A percentile compares a stretch with the other conserved stretches of the same genome.
Conservation (phyloP, 2,113 vertebrate genomes). For the Hymenochirus boettgeri region DNA sequence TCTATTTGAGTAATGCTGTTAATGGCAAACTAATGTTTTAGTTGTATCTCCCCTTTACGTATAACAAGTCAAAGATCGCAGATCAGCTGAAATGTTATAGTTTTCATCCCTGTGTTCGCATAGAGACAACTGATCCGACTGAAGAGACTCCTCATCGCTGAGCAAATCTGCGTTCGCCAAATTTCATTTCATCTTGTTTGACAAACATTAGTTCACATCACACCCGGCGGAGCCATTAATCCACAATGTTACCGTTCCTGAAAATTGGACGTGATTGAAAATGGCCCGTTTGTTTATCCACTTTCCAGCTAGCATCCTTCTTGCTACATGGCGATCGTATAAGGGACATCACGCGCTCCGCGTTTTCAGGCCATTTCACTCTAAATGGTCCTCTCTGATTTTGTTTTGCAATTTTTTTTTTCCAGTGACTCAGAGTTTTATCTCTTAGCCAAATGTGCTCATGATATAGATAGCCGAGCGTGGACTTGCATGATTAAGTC, state of each 20-base stretch:
- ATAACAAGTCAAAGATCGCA: too few species aligned
- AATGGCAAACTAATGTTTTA: too few species aligned
- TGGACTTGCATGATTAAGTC: constrained; percentile 28
- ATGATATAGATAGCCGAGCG: constrained; percentile 13
- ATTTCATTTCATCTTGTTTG: background rate
- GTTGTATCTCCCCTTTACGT: too few species aligned
- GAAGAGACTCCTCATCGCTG: background rate
- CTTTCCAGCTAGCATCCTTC: background rate
- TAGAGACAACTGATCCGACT: background rate
- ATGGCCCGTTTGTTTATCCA: background rate
- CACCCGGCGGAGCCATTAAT: background rate
- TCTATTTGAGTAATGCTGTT: too few species aligned
- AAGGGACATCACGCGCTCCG: background rate
- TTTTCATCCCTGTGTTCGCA: too few species aligned
- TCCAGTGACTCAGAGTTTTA: background rate
- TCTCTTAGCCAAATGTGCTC: constrained; percentile 10
- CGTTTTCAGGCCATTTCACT: background rate
- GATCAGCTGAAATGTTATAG: too few species aligned
- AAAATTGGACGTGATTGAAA: background rate
- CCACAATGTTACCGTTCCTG: background rate
- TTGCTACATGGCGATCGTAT: background rate
- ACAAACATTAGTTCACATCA: background rate
- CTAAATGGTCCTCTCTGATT: constrained; percentile 5
- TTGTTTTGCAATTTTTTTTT: constrained; percentile 12
- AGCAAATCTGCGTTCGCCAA: background rate